Evolutionary conservation across 2,797 vertebrate genomes (phyloP).

Genomic region (Crenuchus spilurus): DNA sequence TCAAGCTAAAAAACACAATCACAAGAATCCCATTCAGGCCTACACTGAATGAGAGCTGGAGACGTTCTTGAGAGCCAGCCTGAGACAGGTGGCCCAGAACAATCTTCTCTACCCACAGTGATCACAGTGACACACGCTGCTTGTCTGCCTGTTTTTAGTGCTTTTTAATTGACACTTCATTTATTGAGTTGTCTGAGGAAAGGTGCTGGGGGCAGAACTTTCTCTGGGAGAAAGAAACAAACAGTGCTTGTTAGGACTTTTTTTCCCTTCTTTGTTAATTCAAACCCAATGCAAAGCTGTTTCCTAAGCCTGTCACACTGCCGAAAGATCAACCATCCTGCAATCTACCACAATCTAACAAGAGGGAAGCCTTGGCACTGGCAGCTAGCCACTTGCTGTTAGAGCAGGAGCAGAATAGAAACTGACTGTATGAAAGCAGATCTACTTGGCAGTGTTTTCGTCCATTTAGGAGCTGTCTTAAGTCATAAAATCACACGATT

Average conservation of each 20-base stretch:
- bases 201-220: conserved; percentile 22
- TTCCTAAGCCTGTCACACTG: not conserved
- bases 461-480: conserved; percentile 9
- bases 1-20: conserved; percentile 20
- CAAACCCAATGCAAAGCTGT: not conserved
- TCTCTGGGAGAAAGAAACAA: conserved; percentile 9
- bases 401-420: conserved; percentile 5
- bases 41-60: conserved; percentile 21
- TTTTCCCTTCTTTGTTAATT: conserved; percentile 1
- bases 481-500: conserved; percentile 25
- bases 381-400: conserved; percentile 30
- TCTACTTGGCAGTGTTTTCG: conserved; percentile 39
- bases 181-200: conserved; percentile 38
- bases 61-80: conserved; percentile 37
- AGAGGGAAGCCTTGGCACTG: conserved; percentile 6
- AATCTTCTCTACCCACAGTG: conserved; percentile 16
- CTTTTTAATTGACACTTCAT: conserved; percentile 39
- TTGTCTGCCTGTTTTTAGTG: conserved; percentile 19
- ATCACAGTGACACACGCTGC: conserved; percentile 6
- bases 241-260: not conserved
- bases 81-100: conserved; percentile 26
- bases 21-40: not conserved
- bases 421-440: conserved; percentile 32
- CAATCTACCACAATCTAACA: conserved; percentile 10
- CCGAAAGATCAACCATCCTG: conserved; percentile 7